Percentiles rank a stretch among this genome's conserved stretches.
Conservation (phyloP, 64 coral and sea anemone genomes). For the Stichodactyla helianthus region DNA sequence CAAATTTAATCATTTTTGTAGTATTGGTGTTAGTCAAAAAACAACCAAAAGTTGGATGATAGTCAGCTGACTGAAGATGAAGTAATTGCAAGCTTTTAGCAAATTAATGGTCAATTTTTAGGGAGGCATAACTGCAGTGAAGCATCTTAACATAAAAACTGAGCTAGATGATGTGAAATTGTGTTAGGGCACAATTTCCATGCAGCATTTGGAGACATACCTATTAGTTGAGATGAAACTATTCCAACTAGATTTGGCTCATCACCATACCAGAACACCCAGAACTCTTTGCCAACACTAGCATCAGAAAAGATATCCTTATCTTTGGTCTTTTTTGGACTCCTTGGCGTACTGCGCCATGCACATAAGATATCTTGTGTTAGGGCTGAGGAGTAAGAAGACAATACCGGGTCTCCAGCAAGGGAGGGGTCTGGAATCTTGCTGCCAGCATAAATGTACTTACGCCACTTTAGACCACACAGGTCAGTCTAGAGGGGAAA, state of each 20-base stretch:
- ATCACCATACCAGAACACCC: conserved; percentile 99
- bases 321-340: conserved; percentile 39
- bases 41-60: no score
- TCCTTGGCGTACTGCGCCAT: conserved; percentile 66
- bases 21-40: no score
- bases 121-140: no score
- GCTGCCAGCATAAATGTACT: conserved; percentile 56
- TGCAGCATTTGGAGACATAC: conserved; percentile 8
- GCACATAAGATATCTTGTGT: conserved; percentile 88
- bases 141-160: no score
- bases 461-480: conserved; percentile 92
- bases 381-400: conserved; percentile 83
- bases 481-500: conserved; percentile 74
- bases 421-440: conserved; percentile 30
- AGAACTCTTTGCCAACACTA: conserved; percentile 76
- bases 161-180: no score
- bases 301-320: conserved; percentile 30
- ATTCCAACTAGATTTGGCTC: conserved; percentile 86
- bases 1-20: no score
- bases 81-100: no score
- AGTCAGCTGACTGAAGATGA: no score
- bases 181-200: no score
- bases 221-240: conserved; percentile 80
- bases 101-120: no score
- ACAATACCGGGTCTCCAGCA: conserved; percentile 81